Evolutionary conservation across 2,113 vertebrate species (phyloP).

Genomic region (Grallaria varia): DNA sequence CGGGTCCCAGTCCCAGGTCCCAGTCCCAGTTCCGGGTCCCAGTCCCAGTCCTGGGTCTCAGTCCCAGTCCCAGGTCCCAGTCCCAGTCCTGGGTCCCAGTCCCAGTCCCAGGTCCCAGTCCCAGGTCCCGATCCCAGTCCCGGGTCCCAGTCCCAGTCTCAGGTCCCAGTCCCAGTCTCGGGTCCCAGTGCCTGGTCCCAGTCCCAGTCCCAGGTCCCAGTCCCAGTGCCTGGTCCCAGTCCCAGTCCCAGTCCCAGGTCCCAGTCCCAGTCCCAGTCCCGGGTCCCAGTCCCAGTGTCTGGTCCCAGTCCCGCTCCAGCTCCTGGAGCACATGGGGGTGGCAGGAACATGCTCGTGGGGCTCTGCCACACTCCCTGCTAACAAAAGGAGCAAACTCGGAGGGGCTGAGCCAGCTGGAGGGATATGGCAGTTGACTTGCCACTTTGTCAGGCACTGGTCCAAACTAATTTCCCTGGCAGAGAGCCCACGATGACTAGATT

Average conservation of each 20-base stretch:
- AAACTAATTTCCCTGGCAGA: slow-evolving; percentile 71
- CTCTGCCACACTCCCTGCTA: background rate
- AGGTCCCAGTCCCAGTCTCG: too few species aligned
- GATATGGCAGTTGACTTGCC: slow-evolving; percentile 63
- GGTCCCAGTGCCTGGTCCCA: too few species aligned
- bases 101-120: too few species aligned
- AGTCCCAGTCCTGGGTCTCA: too few species aligned
- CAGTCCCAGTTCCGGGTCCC: background rate
- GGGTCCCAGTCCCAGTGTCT: background rate
- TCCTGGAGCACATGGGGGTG: accelerated
- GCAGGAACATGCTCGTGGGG: background rate
- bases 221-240: too few species aligned
- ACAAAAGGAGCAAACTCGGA: slow-evolving; percentile 47
- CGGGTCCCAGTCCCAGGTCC: too few species aligned
- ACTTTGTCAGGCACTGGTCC: slow-evolving; percentile 67
- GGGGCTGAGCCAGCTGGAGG: slow-evolving; percentile 61
- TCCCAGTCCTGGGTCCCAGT: background rate
- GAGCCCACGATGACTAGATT: slow-evolving; percentile 65
- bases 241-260: background rate
- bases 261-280: background rate
- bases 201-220: background rate
- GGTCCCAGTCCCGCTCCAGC: background rate
- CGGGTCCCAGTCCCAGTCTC: background rate
- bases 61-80: too few species aligned
- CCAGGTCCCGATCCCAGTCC: background rate